A percentile compares a stretch with the other conserved stretches of the same genome.
Conservation (phyloP, 2,888 invertebrate genomes). For the Leucophenga montana region DNA sequence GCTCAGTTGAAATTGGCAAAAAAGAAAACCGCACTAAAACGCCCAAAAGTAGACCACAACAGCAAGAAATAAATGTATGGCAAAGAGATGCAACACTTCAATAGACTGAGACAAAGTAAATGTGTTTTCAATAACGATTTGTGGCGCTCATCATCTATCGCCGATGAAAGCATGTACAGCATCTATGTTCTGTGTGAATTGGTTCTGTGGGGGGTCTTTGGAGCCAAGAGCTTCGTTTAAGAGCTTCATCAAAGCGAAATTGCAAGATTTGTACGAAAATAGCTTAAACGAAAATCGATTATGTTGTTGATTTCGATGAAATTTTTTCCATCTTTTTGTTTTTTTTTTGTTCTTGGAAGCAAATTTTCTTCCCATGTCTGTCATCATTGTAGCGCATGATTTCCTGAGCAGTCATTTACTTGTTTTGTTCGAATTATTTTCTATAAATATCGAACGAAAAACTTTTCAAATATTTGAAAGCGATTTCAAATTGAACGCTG, state of each 20-base stretch:
- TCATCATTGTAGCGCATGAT: too few species aligned
- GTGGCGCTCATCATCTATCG: neutral
- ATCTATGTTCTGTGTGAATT: neutral
- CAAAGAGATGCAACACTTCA: neutral
- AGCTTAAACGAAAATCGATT: slow-evolving; percentile 39
- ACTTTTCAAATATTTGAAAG: too few species aligned
- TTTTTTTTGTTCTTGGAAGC: neutral
- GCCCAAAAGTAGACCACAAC: neutral
- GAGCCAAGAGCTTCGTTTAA: too few species aligned
- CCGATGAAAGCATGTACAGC: neutral
- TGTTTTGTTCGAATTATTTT: too few species aligned
- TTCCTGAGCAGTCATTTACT: too few species aligned
- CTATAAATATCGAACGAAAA: too few species aligned
- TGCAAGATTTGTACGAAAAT: neutral
- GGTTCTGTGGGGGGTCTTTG: neutral
- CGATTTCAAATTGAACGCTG: too few species aligned
- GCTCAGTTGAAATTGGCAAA: neutral
- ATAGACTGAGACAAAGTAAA: slow-evolving; percentile 4
- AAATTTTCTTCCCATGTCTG: too few species aligned
- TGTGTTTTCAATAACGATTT: slow-evolving; percentile 14
- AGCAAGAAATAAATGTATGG: too few species aligned
- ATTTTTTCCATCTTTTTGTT: neutral
- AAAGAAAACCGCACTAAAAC: neutral
- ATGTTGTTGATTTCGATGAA: slow-evolving; percentile 19
- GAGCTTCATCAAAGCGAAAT: slow-evolving; percentile 10